Percentiles rank a stretch among this genome's conserved stretches.
phyloP scores from a whole-genome alignment of 2,113 vertebrate species.

The Coregonus clupeaformis region DNA sequence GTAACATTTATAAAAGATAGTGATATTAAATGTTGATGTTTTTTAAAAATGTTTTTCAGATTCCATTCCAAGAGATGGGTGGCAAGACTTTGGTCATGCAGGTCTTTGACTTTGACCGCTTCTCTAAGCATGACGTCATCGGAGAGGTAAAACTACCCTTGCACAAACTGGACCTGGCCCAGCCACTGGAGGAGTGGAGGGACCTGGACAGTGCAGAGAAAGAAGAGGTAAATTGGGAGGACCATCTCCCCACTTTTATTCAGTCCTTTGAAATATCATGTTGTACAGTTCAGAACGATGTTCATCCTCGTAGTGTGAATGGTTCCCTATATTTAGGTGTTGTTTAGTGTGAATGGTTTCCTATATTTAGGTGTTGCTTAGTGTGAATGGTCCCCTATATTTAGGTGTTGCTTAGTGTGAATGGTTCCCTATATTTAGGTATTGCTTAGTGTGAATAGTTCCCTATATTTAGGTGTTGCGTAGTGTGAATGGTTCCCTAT shows the following conservation, averaged over 20 bases:
- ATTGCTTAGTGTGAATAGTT: too few species aligned
- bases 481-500: too few species aligned
- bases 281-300: not conserved
- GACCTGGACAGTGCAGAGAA: conserved; percentile 95
- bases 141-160: conserved; percentile 93
- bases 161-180: conserved; percentile 94
- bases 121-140: conserved; percentile 96
- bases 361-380: too few species aligned
- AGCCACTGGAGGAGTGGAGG: conserved; percentile 94
- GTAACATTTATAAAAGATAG: not conserved
- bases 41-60: conserved; percentile 70
- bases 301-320: too few species aligned
- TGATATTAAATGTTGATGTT: not conserved
- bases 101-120: conserved; percentile 97
- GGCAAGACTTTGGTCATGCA: conserved; percentile 95
- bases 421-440: too few species aligned
- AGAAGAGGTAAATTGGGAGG: conserved; percentile 85
- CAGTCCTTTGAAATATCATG: not conserved
- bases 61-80: conserved; percentile 94
- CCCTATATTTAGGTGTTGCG: too few species aligned
- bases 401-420: too few species aligned
- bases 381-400: too few species aligned
- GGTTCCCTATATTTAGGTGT: too few species aligned
- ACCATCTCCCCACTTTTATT: not conserved
- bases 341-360: too few species aligned